Evolutionary conservation across 1,140 invertebrate species (phyloP).

Genomic region (Panonychus citri): DNA sequence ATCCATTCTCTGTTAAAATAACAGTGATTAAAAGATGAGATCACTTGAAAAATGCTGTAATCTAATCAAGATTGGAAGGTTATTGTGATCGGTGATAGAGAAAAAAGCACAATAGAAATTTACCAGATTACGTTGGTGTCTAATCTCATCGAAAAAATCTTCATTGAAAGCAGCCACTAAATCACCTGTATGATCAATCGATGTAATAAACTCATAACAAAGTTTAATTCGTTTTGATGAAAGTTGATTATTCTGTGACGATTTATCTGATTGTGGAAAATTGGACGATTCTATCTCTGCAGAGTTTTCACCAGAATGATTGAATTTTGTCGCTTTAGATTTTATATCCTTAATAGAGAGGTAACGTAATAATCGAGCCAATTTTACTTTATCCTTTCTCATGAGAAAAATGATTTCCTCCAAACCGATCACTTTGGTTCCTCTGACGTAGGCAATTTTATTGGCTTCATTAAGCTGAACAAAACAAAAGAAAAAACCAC

Average conservation of each 20-base stretch:
- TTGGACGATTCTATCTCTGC: conserved; percentile 11
- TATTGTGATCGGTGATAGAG: no score
- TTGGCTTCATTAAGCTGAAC: conserved; percentile 29
- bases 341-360: conserved; percentile 25
- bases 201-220: conserved; percentile 21
- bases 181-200: conserved; percentile 22
- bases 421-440: conserved; percentile 25
- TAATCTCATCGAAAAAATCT: conserved; percentile 20
- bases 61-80: no score
- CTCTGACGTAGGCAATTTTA: conserved; percentile 27
- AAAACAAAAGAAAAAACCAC: neutral
- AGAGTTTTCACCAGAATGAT: conserved; percentile 11
- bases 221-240: conserved; percentile 18
- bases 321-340: conserved; percentile 12
- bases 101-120: conserved; percentile 4
- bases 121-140: conserved; percentile 20
- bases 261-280: no score
- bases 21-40: neutral
- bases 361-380: conserved; percentile 31
- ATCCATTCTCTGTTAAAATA: conserved; percentile 19
- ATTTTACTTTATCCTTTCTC: conserved; percentile 35
- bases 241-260: neutral
- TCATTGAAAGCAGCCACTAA: conserved; percentile 19
- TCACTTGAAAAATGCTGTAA: neutral
- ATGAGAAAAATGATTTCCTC: conserved; percentile 40